phyloP scores from a whole-genome alignment of 2,888 invertebrate species.

The Leucophora obtusa region DNA sequence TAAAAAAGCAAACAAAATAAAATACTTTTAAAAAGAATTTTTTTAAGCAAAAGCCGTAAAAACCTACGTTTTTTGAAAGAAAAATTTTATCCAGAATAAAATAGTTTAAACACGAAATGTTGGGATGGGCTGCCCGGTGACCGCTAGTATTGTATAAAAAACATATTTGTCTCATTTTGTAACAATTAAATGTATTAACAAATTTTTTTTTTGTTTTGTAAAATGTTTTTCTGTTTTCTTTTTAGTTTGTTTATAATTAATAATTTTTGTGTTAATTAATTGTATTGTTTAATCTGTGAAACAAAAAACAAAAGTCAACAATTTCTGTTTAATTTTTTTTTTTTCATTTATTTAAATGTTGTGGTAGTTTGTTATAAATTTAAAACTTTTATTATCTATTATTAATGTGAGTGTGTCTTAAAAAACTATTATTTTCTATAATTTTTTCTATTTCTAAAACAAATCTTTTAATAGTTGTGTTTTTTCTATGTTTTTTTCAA shows the following conservation, averaged over 20 bases:
- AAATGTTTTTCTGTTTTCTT: conserved; percentile 64
- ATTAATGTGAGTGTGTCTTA: conserved; percentile 67
- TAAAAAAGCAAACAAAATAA: conserved; percentile 12
- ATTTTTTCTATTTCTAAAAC: conserved; percentile 1
- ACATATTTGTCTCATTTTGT: conserved; percentile 63
- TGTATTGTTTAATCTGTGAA: conserved; percentile 41
- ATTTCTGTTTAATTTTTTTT: conserved; percentile 70
- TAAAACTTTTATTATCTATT: conserved; percentile 56
- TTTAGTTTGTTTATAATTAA: conserved; percentile 57
- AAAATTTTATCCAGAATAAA: conserved; percentile 10
- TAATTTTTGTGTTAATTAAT: conserved; percentile 46
- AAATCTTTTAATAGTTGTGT: background rate
- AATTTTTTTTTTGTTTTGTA: conserved; percentile 34
- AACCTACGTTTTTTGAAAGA: conserved; percentile 18
- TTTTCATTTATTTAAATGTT: conserved; percentile 33
- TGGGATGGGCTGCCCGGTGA: conserved; percentile 80
- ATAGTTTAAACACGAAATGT: conserved; percentile 71
- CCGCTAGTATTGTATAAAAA: conserved; percentile 76
- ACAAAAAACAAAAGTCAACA: conserved; percentile 72
- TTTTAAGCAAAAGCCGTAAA: conserved; percentile 33
- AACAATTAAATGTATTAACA: conserved; percentile 53
- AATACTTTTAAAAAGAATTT: conserved; percentile 9
- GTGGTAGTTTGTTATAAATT: conserved; percentile 39
- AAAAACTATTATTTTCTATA: background rate
- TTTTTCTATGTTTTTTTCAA: conserved; percentile 22